phyloP scores from a whole-genome alignment of 2,888 invertebrate genomes.

The Melanophora roralis region DNA sequence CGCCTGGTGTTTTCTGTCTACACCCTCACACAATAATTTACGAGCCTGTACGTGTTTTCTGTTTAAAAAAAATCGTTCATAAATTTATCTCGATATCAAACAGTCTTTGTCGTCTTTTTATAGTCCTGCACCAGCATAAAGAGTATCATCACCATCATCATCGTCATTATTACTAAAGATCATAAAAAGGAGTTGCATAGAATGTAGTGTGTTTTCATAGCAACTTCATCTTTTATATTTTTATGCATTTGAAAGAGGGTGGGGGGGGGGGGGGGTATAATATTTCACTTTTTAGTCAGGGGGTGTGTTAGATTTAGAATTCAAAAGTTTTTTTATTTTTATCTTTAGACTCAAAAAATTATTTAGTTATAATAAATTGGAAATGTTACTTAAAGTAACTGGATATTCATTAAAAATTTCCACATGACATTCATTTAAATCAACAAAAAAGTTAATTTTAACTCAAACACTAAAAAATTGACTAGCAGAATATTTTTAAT shows the following conservation, averaged over 20 bases:
- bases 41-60: conserved; percentile 30
- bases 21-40: conserved; percentile 55
- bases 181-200: background rate
- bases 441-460: no score
- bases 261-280: no score
- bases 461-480: no score
- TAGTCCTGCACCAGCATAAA: background rate
- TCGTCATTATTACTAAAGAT: conserved; percentile 27
- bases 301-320: no score
- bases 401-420: no score
- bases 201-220: background rate
- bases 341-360: no score
- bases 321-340: no score
- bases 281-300: conserved; percentile 17
- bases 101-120: background rate
- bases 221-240: background rate
- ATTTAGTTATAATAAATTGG: no score
- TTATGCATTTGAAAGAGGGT: no score
- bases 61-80: conserved; percentile 29
- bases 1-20: conserved; percentile 48
- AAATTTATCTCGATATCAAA: conserved; percentile 21
- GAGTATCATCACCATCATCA: background rate
- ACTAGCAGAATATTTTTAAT: no score
- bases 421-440: no score
- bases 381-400: no score